Conservation (phyloP, 2,888 invertebrate species). For the Xylocampa areola region DNA sequence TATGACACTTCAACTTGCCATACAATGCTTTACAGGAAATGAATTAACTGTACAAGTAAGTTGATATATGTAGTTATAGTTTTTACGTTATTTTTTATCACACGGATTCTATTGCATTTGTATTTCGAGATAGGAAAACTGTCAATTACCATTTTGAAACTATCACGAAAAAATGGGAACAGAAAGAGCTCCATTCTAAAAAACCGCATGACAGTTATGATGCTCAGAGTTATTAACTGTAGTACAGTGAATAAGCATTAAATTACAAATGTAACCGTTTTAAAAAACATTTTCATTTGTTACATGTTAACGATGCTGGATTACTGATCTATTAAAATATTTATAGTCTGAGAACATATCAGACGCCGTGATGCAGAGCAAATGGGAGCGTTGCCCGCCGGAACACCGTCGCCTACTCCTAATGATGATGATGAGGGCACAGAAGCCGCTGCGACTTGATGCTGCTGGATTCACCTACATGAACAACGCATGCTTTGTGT, state of each 20-base stretch:
- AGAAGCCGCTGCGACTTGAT: constrained; percentile 79
- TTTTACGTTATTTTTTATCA: background rate
- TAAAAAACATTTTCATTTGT: no score
- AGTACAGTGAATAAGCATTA: no score
- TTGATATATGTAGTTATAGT: background rate
- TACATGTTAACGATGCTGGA: background rate
- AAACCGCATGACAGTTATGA: no score
- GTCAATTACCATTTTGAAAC: no score
- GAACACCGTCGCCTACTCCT: constrained; percentile 71
- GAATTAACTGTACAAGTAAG: constrained; percentile 82
- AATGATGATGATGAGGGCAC: constrained; percentile 82
- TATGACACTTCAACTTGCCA: constrained; percentile 83
- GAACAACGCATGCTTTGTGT: constrained; percentile 84
- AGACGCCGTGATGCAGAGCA: constrained; percentile 79
- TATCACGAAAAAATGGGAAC: no score
- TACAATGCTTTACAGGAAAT: constrained; percentile 84
- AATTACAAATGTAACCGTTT: no score
- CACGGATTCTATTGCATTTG: no score
- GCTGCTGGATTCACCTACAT: constrained; percentile 86
- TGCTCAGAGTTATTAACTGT: no score
- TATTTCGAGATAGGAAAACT: no score
- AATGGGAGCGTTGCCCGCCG: constrained; percentile 80
- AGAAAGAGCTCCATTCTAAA: no score
- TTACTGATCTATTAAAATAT: background rate
- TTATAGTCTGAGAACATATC: constrained; percentile 75